Evolutionary conservation across 2,797 vertebrate species (phyloP).

Genomic region (Bufotes viridis): DNA sequence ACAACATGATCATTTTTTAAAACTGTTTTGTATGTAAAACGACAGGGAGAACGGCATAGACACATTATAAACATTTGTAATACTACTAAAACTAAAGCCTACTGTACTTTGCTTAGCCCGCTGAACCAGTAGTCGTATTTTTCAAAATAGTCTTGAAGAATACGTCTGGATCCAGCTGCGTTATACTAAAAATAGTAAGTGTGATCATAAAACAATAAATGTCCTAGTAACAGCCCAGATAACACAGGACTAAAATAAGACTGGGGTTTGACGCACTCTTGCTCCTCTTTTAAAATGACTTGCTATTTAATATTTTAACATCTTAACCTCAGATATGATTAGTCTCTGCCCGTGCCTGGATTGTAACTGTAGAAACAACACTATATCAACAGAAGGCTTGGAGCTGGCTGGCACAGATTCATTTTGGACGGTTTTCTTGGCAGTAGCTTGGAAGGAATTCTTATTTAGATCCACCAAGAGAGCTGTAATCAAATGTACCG

Average conservation of each 20-base stretch:
- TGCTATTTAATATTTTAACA: constrained; percentile 46
- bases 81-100: background rate
- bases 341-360: constrained; percentile 47
- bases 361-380: constrained; percentile 60
- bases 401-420: constrained; percentile 62
- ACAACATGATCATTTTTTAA: no score
- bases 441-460: constrained; percentile 36
- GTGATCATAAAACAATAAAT: constrained; percentile 30
- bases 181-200: constrained; percentile 9
- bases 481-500: constrained; percentile 57
- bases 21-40: no score
- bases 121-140: background rate
- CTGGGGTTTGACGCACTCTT: constrained; percentile 46
- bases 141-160: background rate
- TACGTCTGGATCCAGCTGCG: background rate
- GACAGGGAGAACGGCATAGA: no score
- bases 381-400: constrained; percentile 60
- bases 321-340: constrained; percentile 54
- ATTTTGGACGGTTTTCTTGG: constrained; percentile 60
- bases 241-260: constrained; percentile 41
- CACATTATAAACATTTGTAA: no score
- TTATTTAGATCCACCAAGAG: constrained; percentile 60
- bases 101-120: background rate
- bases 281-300: constrained; percentile 19
- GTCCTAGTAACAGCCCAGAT: constrained; percentile 47